Evolutionary conservation across 2,113 vertebrate genomes (phyloP).

Genomic region (Oryzias woworae): DNA sequence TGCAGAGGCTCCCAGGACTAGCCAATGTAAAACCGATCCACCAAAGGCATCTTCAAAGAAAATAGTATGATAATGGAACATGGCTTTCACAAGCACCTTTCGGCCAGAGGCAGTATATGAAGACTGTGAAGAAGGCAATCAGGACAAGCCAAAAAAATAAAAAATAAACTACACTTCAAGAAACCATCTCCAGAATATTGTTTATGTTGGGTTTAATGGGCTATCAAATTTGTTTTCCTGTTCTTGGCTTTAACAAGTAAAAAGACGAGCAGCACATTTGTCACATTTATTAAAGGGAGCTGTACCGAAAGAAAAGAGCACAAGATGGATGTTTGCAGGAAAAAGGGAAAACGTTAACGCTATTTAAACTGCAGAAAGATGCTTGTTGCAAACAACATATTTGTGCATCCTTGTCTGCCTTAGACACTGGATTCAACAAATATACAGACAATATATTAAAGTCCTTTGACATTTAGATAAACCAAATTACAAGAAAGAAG

Average conservation of each 20-base stretch:
- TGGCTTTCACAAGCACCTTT: slow-evolving; percentile 49
- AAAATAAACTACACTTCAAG: slow-evolving; percentile 11
- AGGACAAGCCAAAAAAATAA: slow-evolving; percentile 35
- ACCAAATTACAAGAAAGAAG: not conserved
- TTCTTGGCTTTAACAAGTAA: slow-evolving; percentile 53
- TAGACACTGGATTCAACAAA: not conserved
- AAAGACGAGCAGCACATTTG: slow-evolving; percentile 38
- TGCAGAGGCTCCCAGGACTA: slow-evolving; percentile 19
- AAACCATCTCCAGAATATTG: slow-evolving; percentile 57
- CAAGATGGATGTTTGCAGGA: slow-evolving; percentile 22
- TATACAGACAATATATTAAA: not conserved
- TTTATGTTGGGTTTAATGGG: slow-evolving; percentile 69
- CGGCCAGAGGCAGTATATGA: slow-evolving; percentile 52
- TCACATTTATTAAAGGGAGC: slow-evolving; percentile 34
- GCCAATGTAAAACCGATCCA: slow-evolving; percentile 47
- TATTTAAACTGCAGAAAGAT: not conserved
- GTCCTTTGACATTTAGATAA: too few relatives aligned
- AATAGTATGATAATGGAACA: slow-evolving; percentile 72
- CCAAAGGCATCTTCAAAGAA: slow-evolving; percentile 51
- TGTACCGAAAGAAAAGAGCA: not conserved
- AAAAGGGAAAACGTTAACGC: not conserved
- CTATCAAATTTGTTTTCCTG: slow-evolving; percentile 59
- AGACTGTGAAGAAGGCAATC: slow-evolving; percentile 46
- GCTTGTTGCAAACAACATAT: not conserved
- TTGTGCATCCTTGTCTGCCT: slow-evolving; percentile 8